Conservation (phyloP, 2,888 invertebrate genomes). For the Trichogramma dendrolimi region DNA sequence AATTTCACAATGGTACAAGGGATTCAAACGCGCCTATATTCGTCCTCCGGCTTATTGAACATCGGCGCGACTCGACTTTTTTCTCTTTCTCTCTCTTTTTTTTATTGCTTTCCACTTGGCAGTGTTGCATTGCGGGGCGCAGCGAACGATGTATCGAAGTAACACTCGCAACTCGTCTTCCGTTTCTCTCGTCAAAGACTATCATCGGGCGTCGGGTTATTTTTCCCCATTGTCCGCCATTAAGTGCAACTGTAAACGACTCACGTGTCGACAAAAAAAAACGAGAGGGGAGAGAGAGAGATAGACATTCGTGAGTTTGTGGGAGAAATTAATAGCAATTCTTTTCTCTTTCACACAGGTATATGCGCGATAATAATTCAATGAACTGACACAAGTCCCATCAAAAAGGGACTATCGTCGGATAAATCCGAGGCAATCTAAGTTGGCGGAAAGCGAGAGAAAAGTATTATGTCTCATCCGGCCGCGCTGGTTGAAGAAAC, state of each 20-base stretch:
- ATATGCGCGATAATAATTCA: no score
- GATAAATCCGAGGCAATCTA: conserved; percentile 19
- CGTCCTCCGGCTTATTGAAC: conserved; percentile 40
- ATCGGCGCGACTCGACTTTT: conserved; percentile 29
- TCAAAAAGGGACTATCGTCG: no score
- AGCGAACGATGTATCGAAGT: no score
- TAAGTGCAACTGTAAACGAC: no score
- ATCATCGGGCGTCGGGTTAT: conserved; percentile 25
- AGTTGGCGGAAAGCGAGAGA: conserved; percentile 2
- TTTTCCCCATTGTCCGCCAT: neutral
- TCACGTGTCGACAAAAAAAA: neutral
- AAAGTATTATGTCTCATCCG: no score
- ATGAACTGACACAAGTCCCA: no score
- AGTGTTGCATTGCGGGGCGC: no score
- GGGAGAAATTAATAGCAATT: neutral
- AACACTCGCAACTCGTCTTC: conserved; percentile 18
- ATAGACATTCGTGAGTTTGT: neutral
- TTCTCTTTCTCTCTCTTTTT: conserved; percentile 33
- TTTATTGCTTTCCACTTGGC: conserved; percentile 41
- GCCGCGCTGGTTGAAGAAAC: no score
- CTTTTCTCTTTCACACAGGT: neutral
- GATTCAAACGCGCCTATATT: neutral
- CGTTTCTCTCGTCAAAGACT: conserved; percentile 28
- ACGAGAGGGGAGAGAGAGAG: neutral
- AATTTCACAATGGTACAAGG: conserved; percentile 3